Conservation (phyloP, 2,113 vertebrate genomes). For the Daubentonia madagascariensis region DNA sequence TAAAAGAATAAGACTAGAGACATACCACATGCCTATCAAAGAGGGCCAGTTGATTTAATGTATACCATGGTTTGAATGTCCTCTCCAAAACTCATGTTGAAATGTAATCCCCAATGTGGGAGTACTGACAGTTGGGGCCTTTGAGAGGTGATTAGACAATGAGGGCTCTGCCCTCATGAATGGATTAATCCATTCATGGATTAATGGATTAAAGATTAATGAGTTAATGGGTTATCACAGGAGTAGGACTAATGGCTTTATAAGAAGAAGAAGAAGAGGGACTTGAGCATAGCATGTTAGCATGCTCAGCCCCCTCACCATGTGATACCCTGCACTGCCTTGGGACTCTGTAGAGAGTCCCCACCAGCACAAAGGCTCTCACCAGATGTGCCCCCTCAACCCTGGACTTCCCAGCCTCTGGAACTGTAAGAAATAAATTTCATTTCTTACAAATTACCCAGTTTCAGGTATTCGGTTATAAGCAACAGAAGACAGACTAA, state of each 20-base stretch:
- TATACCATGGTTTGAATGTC: no score
- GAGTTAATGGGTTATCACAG: neutral
- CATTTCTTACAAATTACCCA: neutral
- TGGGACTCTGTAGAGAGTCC: neutral
- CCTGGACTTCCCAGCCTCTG: neutral
- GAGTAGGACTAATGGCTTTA: neutral
- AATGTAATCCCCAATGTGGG: neutral
- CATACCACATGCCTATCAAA: neutral
- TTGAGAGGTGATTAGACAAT: neutral
- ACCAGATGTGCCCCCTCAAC: neutral
- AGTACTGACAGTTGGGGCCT: neutral
- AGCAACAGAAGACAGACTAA: no score
- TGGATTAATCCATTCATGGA: neutral
- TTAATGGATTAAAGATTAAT: neutral
- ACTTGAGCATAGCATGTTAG: neutral
- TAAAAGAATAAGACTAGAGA: neutral
- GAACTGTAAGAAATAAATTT: neutral
- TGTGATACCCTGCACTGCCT: neutral
- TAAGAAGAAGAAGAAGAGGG: neutral
- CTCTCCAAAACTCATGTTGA: neutral
- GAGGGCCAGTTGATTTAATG: neutral
- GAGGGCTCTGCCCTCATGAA: no score
- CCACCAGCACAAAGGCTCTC: neutral
- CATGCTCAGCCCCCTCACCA: neutral
- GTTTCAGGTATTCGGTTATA: neutral